These are phyloP conservation scores for Noctilio leporinus DNA, from an alignment of 2,113 vertebrate species.

Conservation along the genomic window DNA sequence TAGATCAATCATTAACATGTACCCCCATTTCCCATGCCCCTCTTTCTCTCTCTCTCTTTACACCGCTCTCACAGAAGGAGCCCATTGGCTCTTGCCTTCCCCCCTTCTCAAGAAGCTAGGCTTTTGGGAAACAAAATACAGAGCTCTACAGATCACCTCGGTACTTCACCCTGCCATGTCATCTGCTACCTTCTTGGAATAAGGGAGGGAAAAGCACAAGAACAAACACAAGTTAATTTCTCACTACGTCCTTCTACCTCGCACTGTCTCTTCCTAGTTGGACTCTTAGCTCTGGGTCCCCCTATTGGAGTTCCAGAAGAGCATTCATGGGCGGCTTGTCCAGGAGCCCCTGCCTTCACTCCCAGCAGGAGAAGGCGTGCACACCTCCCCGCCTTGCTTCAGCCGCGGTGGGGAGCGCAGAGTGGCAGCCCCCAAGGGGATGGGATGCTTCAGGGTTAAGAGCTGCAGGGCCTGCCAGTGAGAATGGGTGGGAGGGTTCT, in stretches of 20 bases:
- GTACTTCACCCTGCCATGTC: background rate
- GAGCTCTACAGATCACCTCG: background rate
- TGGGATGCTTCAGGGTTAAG: background rate
- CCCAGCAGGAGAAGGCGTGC: background rate
- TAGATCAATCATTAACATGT: background rate
- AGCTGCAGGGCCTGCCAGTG: background rate
- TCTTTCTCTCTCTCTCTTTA: background rate
- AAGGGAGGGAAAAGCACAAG: background rate
- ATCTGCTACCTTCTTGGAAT: background rate
- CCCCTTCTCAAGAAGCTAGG: background rate
- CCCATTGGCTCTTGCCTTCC: background rate
- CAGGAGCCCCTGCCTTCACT: background rate
- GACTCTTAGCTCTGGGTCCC: background rate
- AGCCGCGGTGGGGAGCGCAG: background rate
- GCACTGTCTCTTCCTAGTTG: background rate
- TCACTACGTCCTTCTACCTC: background rate
- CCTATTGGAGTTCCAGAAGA: background rate
- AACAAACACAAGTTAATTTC: background rate
- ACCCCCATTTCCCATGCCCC: background rate
- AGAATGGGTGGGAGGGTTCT: background rate
- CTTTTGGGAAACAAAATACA: background rate
- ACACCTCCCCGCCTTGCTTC: background rate
- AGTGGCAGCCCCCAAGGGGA: background rate
- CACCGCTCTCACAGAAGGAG: background rate
- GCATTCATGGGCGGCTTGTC: fast-evolving